Conservation (phyloP, 2,888 invertebrate species). For the Sarcophaga rosellei region DNA sequence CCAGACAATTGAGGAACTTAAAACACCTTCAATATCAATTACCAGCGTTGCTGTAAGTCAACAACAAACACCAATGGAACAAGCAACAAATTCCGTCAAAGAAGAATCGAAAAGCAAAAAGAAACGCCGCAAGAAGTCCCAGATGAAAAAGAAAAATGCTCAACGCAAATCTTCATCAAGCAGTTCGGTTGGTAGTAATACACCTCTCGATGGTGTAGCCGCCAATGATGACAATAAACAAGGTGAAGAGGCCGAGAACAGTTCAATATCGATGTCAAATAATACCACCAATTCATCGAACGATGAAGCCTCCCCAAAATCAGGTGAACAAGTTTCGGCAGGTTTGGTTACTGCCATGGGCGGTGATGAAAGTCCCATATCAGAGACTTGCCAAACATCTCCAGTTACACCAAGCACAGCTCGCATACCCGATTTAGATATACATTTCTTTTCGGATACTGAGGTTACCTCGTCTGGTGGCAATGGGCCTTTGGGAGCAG, state of each 20-base stretch:
- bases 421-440: conserved; percentile 84
- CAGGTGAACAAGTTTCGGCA: conserved; percentile 74
- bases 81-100: conserved; percentile 46
- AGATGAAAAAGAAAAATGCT: conserved; percentile 90
- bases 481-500: conserved; percentile 85
- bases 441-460: conserved; percentile 96
- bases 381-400: conserved; percentile 72
- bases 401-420: conserved; percentile 79
- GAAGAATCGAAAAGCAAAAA: conserved; percentile 86
- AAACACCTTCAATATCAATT: conserved; percentile 32
- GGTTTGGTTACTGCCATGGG: conserved; percentile 71
- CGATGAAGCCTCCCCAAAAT: conserved; percentile 78
- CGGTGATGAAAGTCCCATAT: conserved; percentile 74
- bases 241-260: conserved; percentile 75
- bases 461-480: conserved; percentile 89
- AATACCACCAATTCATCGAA: conserved; percentile 76
- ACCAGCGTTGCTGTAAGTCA: conserved; percentile 33
- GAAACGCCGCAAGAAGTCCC: conserved; percentile 89
- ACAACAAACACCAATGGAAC: conserved; percentile 34
- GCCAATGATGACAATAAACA: conserved; percentile 68
- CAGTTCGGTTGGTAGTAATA: conserved; percentile 78
- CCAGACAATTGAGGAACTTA: conserved; percentile 31
- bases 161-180: conserved; percentile 86
- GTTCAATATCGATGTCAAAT: conserved; percentile 74
- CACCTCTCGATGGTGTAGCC: conserved; percentile 71